A percentile compares a stretch with the other conserved stretches of the same genome.
These are phyloP conservation scores for Drosophila cracens DNA, from an alignment of 2,888 invertebrate genomes.

Conservation along the genomic window DNA sequence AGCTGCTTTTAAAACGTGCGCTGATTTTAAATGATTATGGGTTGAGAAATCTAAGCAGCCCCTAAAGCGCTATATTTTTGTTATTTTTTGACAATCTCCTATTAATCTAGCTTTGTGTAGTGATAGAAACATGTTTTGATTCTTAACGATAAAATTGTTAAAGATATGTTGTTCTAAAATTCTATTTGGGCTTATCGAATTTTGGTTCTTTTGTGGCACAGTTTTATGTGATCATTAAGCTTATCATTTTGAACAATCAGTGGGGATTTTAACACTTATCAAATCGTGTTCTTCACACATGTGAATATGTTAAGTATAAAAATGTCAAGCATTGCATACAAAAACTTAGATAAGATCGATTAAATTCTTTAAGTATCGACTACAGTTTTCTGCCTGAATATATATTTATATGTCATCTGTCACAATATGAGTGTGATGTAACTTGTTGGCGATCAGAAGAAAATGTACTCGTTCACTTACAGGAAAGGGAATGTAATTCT, in stretches of 20 bases:
- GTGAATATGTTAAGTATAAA: neutral
- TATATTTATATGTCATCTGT: neutral
- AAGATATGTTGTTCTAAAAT: neutral
- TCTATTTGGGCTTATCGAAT: neutral
- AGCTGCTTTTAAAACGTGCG: neutral
- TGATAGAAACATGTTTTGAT: constrained; percentile 1
- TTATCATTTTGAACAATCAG: neutral
- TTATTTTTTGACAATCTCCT: neutral
- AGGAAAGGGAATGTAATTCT: constrained; percentile 26
- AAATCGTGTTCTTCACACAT: neutral
- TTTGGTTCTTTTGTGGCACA: neutral
- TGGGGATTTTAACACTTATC: neutral
- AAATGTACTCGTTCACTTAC: constrained; percentile 14
- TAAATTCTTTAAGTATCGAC: neutral
- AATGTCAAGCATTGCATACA: neutral
- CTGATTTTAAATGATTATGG: neutral
- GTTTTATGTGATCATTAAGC: neutral
- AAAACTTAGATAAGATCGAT: neutral
- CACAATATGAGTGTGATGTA: neutral
- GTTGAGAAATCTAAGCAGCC: neutral
- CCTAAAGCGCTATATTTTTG: neutral
- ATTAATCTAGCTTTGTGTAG: neutral
- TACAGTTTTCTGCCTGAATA: neutral
- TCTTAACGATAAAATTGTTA: neutral
- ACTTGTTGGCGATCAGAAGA: constrained; percentile 10